Base-by-base conservation (phyloP, 1,140 invertebrate genomes). In the Trichonephila clavipes region DNA sequence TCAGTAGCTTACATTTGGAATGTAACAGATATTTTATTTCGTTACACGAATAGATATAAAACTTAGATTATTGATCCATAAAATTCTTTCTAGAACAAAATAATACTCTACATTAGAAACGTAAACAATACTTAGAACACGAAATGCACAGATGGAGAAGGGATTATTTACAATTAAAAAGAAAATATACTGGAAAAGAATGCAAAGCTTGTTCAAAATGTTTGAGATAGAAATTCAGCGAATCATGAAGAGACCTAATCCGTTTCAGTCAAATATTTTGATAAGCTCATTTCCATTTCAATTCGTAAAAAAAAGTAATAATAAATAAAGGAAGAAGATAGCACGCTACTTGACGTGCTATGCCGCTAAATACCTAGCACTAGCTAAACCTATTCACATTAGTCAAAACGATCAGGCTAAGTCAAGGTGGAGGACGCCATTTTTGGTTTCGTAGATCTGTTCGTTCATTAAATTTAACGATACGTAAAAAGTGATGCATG, bases 271-370 rank as follows among this genome's bases (percentile, higher is more conserved):
- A 72, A 69, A 88, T 34, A 72, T 51, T 18, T 66, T n/a, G 87
- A 88, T 88, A 72, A 72, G 87, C 87, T 88, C 34, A 51, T 88
- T 88, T 72, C 21, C 28, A 62, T 87, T 87, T 61, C 21, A 12
- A 14, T 72, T 40, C 28, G 5, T 40, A 28, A 21, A 64, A 62
- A 77, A 77, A 34, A 0, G 24, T 2, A 18, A 10, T 14, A 72
- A 14, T n/a, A 72, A 34, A 72, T 16, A 16, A 14, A 24, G 24
- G 16, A 72, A 51, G 34, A 1, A 4, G 34, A n/a, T 1, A 14
- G 40, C 64, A 44, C 64, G n/a, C 62, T 21, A 88, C 21, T 69
- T 69, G 34, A 72, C 87, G 61, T 69, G 87, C 19, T 69, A 69
- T 40, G 34, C 28, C 4, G n/a, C 18, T 51, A 69, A 69, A 88